Conservation (phyloP, 2,113 vertebrate genomes). For the Poeciliopsis prolifica region DNA sequence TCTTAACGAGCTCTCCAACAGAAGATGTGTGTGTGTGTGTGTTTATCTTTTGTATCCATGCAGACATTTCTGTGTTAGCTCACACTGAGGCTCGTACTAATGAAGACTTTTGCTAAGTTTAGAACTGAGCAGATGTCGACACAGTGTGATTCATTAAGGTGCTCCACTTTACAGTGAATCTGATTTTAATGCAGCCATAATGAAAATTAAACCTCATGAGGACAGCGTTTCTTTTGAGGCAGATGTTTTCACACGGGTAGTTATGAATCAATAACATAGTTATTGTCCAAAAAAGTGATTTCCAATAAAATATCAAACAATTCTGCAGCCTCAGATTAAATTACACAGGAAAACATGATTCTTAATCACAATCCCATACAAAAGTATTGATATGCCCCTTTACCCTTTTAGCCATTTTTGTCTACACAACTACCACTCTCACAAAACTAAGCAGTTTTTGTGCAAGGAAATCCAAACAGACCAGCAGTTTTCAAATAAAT, state of each 20-base stretch:
- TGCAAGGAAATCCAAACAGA: not conserved
- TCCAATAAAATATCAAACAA: not conserved
- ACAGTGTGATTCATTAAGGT: constrained; percentile 48
- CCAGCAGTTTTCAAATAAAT: not conserved
- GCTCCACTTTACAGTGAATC: constrained; percentile 41
- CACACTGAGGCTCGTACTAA: constrained; percentile 30
- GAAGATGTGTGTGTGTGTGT: constrained; percentile 1
- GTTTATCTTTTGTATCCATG: not conserved
- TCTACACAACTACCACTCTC: too few relatives aligned
- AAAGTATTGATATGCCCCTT: too few relatives aligned
- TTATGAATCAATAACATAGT: not conserved
- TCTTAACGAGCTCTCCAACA: constrained; percentile 14
- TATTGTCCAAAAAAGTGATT: not conserved
- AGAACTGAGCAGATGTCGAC: constrained; percentile 51
- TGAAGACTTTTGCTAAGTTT: constrained; percentile 46
- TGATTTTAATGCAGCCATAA: constrained; percentile 38
- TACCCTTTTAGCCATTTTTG: too few relatives aligned
- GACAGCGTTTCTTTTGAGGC: constrained; percentile 1
- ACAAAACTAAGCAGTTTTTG: too few relatives aligned
- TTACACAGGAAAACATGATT: not conserved
- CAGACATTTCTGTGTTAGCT: constrained; percentile 14
- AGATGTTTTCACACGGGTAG: not conserved
- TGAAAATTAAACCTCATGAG: constrained; percentile 20
- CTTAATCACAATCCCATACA: too few relatives aligned
- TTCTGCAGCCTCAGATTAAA: not conserved